These are phyloP conservation scores for Sinella curviseta DNA, from an alignment of 1,140 invertebrate genomes.

Conservation along the genomic window DNA sequence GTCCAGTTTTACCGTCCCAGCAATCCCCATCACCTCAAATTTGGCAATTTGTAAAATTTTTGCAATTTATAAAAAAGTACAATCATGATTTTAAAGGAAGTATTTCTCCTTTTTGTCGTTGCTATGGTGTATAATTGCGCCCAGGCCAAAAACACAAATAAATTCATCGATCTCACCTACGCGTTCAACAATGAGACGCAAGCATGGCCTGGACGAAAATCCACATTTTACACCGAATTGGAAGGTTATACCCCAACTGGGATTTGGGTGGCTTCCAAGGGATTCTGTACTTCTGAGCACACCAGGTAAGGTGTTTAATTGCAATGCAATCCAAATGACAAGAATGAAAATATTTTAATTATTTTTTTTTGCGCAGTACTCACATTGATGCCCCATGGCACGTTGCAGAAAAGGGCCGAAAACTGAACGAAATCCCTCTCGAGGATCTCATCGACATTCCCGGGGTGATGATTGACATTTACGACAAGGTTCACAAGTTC, in stretches of 20 bases:
- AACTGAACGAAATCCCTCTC: slow-evolving; percentile 63
- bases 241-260: slow-evolving; percentile 33
- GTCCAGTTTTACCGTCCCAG: too few species aligned
- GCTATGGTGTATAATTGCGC: too few species aligned
- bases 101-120: too few species aligned
- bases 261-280: slow-evolving; percentile 43
- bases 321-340: background rate
- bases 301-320: slow-evolving; percentile 15
- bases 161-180: slow-evolving; percentile 41
- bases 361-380: slow-evolving; percentile 57
- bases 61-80: too few species aligned
- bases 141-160: background rate
- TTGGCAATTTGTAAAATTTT: too few species aligned
- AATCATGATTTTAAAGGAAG: too few species aligned
- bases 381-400: slow-evolving; percentile 70
- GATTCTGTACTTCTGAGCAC: slow-evolving; percentile 47
- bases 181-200: slow-evolving; percentile 45
- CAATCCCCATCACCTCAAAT: too few species aligned
- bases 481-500: slow-evolving; percentile 52
- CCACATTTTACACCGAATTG: slow-evolving; percentile 36
- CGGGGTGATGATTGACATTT: slow-evolving; percentile 62
- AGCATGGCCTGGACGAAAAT: slow-evolving; percentile 37
- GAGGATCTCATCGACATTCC: slow-evolving; percentile 60
- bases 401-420: slow-evolving; percentile 59
- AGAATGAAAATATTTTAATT: background rate